Evolutionary conservation across 2,113 vertebrate species (phyloP).

Genomic region (Rhinopithecus roxellana): DNA sequence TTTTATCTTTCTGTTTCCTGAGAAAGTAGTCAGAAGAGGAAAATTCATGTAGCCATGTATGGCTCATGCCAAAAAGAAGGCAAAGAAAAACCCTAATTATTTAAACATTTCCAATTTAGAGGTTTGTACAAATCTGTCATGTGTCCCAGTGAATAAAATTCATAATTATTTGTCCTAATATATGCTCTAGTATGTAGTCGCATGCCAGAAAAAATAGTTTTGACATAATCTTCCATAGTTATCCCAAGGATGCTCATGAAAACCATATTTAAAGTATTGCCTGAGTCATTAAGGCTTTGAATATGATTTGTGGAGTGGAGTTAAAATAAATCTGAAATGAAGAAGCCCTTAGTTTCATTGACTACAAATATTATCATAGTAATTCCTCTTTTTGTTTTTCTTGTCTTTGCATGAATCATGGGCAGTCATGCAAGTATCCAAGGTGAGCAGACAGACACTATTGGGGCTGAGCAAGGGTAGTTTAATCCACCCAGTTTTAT

Average conservation of each 20-base stretch:
- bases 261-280: not conserved
- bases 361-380: constrained; percentile 45
- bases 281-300: constrained; percentile 48
- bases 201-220: not conserved
- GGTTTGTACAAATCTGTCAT: constrained; percentile 14
- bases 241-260: not conserved
- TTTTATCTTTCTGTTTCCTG: constrained; percentile 45
- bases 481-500: constrained; percentile 4
- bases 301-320: constrained; percentile 47
- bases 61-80: not conserved
- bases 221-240: not conserved
- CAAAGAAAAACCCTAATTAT: not conserved
- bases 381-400: constrained; percentile 28
- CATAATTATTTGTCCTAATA: not conserved
- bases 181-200: not conserved
- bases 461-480: not conserved
- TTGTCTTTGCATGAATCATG: constrained; percentile 28
- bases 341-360: constrained; percentile 47
- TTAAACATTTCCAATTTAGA: constrained; percentile 34
- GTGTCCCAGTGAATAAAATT: not conserved
- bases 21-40: constrained; percentile 43
- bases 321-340: constrained; percentile 50
- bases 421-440: not conserved
- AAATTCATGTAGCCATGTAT: constrained; percentile 5
- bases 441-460: not conserved